A percentile compares a stretch with the other conserved stretches of the same genome.
Evolutionary conservation across 1,140 invertebrate species (phyloP).

Genomic region (Lucilia sericata): DNA sequence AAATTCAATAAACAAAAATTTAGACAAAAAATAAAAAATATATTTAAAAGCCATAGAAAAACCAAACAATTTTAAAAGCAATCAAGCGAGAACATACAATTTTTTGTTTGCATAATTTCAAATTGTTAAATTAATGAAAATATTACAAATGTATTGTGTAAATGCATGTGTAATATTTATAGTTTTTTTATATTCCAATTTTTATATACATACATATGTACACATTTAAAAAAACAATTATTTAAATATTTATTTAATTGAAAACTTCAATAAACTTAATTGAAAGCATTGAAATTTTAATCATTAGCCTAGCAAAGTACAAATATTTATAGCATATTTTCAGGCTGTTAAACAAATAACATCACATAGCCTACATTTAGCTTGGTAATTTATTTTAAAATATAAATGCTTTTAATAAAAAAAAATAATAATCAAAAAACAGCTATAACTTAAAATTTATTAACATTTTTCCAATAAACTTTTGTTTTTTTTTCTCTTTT

Average conservation of each 20-base stretch:
- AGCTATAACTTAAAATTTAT: not conserved
- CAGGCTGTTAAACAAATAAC: not conserved
- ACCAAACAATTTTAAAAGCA: too few relatives aligned
- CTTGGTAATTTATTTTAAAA: not conserved
- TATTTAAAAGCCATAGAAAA: too few relatives aligned
- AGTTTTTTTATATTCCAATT: too few relatives aligned
- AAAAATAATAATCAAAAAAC: not conserved
- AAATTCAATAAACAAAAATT: too few relatives aligned
- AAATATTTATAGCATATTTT: slow-evolving; percentile 18
- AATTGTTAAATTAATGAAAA: too few relatives aligned
- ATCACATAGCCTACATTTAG: not conserved
- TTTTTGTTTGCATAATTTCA: too few relatives aligned
- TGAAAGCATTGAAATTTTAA: not conserved
- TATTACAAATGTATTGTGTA: not conserved
- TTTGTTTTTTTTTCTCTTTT: slow-evolving; percentile 14
- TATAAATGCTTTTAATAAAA: not conserved
- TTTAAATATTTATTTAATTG: not conserved
- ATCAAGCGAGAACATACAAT: too few relatives aligned
- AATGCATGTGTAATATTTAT: not conserved
- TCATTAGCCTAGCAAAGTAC: not conserved
- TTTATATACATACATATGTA: not conserved
- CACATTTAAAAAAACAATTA: not conserved
- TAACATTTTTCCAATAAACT: too few relatives aligned
- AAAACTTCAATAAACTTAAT: not conserved
- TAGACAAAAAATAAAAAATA: too few relatives aligned